Base-by-base conservation (phyloP, 2,113 vertebrate genomes). In the Hypomesus transpacificus region DNA sequence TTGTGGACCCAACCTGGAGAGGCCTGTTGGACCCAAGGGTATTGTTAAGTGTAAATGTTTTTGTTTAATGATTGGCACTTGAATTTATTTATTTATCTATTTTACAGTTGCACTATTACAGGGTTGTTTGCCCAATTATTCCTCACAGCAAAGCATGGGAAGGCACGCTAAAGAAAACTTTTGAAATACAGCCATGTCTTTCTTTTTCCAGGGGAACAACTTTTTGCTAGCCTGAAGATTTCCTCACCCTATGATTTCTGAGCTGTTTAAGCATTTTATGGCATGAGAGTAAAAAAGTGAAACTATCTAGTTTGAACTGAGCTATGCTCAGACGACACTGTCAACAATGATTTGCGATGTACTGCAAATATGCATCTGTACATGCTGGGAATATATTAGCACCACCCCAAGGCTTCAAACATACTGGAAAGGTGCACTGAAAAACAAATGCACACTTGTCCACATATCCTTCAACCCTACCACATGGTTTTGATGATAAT, bases 311-410 rank as follows among this genome's bases (percentile, higher is more conserved):
- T 26, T 34, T 61, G 14, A 20, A 4, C 1, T 17, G 28, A 14
- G 28, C 61, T 63, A 14, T 16, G 61, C 31, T 34, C 31, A 6
- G 9, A 18, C 16, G 22, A 54, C 34, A 22, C 14, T 57, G 52
- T 56, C 22, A 18, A 13, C 26, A 34, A 75, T 64, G 21, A 9
- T 21, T 26, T 66, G 61, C 5, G 7, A 34, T 34, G 5, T 34
- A 34, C 31, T 65, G 74, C 58, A 34, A 52, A 11, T 58, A n/a
- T 50, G 34, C 21, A 65, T 46, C 17, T 57, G 28, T 56, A 26
- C 16, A 56, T 75, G 62, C 69, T 69, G 62, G 21, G 3, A 66
- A 51, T 56, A 50, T 7, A 50, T 70, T 70, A 18, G 31, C 65
- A 34, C 60, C 54, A 39, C 3, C 31, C 26, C 26, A 18, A 24